These are phyloP conservation scores for Gadus macrocephalus DNA, from an alignment of 2,113 vertebrate genomes.

Conservation along the genomic window DNA sequence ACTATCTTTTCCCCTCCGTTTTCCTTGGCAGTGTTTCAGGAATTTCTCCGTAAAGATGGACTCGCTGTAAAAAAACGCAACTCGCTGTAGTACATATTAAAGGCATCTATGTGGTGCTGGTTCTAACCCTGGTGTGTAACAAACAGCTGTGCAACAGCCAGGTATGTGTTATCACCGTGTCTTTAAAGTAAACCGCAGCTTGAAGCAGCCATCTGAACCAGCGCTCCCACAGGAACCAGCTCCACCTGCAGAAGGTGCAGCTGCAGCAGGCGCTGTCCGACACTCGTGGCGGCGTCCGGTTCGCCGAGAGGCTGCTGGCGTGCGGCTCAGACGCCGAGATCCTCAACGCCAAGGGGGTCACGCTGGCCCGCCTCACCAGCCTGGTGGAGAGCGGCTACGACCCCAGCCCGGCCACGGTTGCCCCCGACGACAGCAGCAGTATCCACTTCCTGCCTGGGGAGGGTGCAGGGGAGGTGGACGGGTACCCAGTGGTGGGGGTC, in stretches of 20 bases:
- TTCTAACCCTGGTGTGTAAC: too few species aligned
- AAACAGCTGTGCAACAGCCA: too few species aligned
- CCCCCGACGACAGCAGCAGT: slow-evolving; percentile 56
- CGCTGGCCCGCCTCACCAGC: slow-evolving; percentile 72
- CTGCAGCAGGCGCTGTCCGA: slow-evolving; percentile 86
- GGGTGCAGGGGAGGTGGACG: slow-evolving; percentile 73
- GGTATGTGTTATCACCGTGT: too few species aligned
- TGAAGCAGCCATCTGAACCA: too few species aligned
- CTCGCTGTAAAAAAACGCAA: too few species aligned
- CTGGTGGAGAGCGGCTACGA: slow-evolving; percentile 68
- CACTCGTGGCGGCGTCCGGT: slow-evolving; percentile 74
- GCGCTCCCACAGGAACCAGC: slow-evolving; percentile 63
- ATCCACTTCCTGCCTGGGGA: slow-evolving; percentile 78
- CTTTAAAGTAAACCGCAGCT: too few species aligned
- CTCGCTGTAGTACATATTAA: too few species aligned
- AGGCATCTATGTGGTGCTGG: too few species aligned
- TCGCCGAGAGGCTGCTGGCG: slow-evolving; percentile 79
- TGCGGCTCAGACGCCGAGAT: slow-evolving; percentile 82
- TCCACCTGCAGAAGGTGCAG: slow-evolving; percentile 83
- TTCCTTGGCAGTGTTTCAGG: too few species aligned
- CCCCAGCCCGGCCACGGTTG: slow-evolving; percentile 36
- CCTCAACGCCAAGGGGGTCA: slow-evolving; percentile 80
- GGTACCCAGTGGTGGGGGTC: slow-evolving; percentile 82
- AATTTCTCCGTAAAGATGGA: too few species aligned
- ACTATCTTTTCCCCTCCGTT: too few species aligned